Evolutionary conservation across 2,113 vertebrate species (phyloP).

Genomic region (Colinus virginianus): DNA sequence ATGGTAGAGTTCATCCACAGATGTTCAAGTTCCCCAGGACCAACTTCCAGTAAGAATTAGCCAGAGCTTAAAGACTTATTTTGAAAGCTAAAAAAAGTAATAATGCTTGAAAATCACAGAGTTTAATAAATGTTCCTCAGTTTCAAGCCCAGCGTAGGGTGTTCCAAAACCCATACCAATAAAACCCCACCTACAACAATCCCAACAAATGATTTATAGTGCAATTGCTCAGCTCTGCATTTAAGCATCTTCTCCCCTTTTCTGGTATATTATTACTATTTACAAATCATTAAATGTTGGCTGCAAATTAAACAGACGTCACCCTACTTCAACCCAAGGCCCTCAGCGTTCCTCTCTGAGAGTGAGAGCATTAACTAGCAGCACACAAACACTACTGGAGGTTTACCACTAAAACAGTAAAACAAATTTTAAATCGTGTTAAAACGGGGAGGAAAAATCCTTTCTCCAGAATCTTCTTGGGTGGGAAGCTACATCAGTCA

Average conservation of each 20-base stretch:
- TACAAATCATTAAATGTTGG: constrained; percentile 32
- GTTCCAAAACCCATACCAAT: background rate
- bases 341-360: constrained; percentile 1
- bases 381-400: background rate
- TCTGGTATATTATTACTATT: constrained; percentile 1
- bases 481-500: constrained; percentile 48
- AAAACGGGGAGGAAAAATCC: background rate
- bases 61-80: background rate
- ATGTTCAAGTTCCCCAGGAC: background rate
- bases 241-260: constrained; percentile 31
- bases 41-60: background rate
- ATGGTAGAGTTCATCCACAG: background rate
- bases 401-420: background rate
- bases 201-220: constrained; percentile 3
- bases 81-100: background rate
- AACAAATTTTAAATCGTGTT: background rate
- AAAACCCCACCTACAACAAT: background rate
- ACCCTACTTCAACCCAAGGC: background rate
- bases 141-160: background rate
- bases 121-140: background rate
- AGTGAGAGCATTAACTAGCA: constrained; percentile 14
- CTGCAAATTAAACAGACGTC: background rate
- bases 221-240: background rate
- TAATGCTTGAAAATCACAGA: background rate
- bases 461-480: constrained; percentile 43